Conservation (phyloP, 2,797 vertebrate species). For the Tauraco hartlaubi region DNA sequence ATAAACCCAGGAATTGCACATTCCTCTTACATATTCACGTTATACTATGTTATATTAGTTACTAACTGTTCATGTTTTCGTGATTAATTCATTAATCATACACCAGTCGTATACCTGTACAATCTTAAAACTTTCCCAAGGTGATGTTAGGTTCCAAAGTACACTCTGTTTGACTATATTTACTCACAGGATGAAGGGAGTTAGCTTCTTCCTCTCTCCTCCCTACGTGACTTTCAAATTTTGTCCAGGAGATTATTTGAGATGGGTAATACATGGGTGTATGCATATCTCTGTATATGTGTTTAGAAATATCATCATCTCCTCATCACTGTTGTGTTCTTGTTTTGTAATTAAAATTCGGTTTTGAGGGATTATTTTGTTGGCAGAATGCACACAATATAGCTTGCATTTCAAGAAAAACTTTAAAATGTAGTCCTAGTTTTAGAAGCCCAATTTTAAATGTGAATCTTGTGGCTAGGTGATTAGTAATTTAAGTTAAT, state of each 20-base stretch:
- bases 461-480: background rate
- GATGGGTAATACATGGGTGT: background rate
- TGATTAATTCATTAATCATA: background rate
- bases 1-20: background rate
- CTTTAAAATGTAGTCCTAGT: background rate
- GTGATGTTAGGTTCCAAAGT: background rate
- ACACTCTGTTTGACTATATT: background rate
- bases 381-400: background rate
- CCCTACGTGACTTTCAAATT: background rate
- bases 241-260: background rate
- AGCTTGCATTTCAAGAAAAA: background rate
- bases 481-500: background rate
- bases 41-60: background rate
- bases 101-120: background rate
- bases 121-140: background rate
- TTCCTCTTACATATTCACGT: background rate
- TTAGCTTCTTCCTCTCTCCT: background rate
- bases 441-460: background rate
- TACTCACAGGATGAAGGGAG: background rate
- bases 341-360: background rate
- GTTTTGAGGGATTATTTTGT: background rate
- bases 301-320: background rate
- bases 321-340: background rate
- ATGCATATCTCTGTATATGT: background rate
- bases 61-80: background rate